These are phyloP conservation scores for Alosa sapidissima DNA, from an alignment of 2,797 vertebrate species.

Conservation along the genomic window DNA sequence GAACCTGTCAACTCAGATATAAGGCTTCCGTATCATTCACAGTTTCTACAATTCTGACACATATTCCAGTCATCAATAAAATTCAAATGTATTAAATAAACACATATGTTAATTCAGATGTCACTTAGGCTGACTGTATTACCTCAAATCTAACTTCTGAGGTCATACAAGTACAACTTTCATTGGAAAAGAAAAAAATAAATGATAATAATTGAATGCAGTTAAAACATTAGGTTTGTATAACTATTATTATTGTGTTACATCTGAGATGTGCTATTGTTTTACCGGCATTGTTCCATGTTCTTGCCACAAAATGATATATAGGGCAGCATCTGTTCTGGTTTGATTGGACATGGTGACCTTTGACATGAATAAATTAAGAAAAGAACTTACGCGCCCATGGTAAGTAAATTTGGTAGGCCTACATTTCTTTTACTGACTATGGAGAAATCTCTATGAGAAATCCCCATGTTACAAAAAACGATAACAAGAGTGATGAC, in stretches of 20 bases:
- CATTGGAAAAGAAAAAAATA: background rate
- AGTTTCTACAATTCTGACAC: background rate
- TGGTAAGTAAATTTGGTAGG: no score
- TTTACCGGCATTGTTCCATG: background rate
- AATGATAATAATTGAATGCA: background rate
- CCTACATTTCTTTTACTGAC: no score
- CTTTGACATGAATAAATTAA: conserved; percentile 3
- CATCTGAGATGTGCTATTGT: background rate
- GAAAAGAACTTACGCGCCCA: no score
- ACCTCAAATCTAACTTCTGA: background rate
- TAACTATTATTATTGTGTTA: no score
- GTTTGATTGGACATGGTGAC: background rate
- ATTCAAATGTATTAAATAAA: background rate
- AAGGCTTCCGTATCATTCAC: background rate
- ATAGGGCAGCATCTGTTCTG: background rate
- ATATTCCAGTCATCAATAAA: background rate
- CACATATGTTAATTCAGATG: background rate
- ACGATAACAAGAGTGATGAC: no score
- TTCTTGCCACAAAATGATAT: background rate
- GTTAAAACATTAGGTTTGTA: background rate
- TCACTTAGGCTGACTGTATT: no score
- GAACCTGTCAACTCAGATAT: background rate
- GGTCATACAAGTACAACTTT: background rate
- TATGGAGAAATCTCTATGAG: no score
- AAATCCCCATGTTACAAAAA: no score